Evolutionary conservation across 2,888 invertebrate species (phyloP).

Genomic region (Pemphredon lugubris): DNA sequence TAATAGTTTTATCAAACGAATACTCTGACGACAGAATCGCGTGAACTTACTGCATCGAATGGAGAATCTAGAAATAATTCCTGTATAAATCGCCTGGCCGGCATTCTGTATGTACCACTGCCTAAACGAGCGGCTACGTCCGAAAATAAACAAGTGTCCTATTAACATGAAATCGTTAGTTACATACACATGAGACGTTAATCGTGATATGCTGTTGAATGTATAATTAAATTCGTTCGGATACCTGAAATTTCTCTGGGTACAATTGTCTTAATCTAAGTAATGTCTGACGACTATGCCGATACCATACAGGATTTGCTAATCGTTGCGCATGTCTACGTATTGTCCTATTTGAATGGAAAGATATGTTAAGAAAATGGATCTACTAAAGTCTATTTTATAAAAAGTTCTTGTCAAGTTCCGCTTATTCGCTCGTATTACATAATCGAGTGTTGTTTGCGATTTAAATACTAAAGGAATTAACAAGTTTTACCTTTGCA

Average conservation of each 20-base stretch:
- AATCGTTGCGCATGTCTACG: slow-evolving; percentile 88
- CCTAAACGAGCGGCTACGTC: slow-evolving; percentile 92
- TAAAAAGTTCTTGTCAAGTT: no score
- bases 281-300: slow-evolving; percentile 91
- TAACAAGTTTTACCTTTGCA: slow-evolving; percentile 67
- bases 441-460: no score
- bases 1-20: background rate
- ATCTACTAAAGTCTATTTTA: no score
- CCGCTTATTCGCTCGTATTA: no score
- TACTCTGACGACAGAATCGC: background rate
- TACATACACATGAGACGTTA: slow-evolving; percentile 1
- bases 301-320: slow-evolving; percentile 90
- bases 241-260: slow-evolving; percentile 85
- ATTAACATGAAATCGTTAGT: slow-evolving; percentile 10
- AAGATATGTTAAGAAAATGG: background rate
- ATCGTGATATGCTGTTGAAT: background rate
- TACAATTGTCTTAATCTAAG: slow-evolving; percentile 88
- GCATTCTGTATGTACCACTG: slow-evolving; percentile 90
- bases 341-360: slow-evolving; percentile 80
- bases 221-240: background rate
- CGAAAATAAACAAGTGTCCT: slow-evolving; percentile 95
- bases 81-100: slow-evolving; percentile 93
- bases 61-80: slow-evolving; percentile 94
- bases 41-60: slow-evolving; percentile 84
- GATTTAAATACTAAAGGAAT: no score